Evolutionary conservation across 2,113 vertebrate species (phyloP).

Genomic region (Phaethon lepturus): DNA sequence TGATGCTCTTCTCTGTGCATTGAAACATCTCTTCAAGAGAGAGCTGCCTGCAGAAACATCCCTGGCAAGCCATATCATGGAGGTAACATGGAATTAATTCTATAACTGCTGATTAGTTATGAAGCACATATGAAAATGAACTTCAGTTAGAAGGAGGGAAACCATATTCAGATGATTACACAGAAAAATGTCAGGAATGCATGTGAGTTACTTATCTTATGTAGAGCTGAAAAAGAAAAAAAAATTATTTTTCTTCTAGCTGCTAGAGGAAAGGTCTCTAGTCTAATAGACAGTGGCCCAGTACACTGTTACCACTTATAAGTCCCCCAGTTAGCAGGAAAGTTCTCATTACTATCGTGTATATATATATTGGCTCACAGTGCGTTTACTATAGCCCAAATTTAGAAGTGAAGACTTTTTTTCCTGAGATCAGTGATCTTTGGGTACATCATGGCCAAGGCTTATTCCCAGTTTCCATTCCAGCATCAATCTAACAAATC

Average conservation of each 20-base stretch:
- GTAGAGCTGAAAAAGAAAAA: not conserved
- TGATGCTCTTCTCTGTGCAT: not conserved
- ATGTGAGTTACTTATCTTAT: not conserved
- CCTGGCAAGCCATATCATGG: no score
- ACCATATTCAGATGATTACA: not conserved
- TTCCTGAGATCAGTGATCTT: not conserved
- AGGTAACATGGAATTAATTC: not conserved
- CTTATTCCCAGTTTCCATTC: constrained; percentile 5
- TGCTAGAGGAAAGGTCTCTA: not conserved
- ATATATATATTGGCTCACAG: not conserved
- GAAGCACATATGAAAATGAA: not conserved
- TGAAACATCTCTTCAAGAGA: not conserved
- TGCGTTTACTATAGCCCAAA: not conserved
- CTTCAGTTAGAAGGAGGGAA: not conserved
- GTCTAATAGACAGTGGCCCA: not conserved
- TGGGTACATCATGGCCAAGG: not conserved
- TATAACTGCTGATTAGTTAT: not conserved
- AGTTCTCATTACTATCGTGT: constrained; percentile 16
- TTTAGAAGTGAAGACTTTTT: not conserved
- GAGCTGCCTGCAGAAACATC: not conserved
- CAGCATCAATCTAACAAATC: constrained; percentile 1
- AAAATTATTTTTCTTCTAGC: not conserved
- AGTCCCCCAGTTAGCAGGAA: constrained; percentile 22
- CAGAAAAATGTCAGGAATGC: not conserved
- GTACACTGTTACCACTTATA: not conserved